These are phyloP conservation scores for Lanistes nyassanus DNA, from an alignment of 1,140 invertebrate genomes.

Conservation along the genomic window DNA sequence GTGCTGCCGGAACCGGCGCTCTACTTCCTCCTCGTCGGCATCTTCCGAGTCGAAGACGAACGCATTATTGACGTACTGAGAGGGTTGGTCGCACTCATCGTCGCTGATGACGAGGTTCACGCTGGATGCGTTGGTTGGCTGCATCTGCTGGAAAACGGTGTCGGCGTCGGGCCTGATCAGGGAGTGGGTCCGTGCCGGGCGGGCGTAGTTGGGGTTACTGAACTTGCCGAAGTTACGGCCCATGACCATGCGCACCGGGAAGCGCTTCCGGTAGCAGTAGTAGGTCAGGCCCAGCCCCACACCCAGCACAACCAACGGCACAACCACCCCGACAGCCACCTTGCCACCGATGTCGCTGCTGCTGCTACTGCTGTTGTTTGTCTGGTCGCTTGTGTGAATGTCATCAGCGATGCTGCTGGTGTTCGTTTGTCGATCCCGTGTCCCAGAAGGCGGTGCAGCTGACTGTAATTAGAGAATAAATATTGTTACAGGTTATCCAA, in stretches of 20 bases:
- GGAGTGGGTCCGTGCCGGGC: slow-evolving; percentile 27
- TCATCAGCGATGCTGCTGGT: neutral
- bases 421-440: neutral
- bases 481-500: too few relatives aligned
- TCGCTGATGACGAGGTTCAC: neutral
- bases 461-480: too few relatives aligned
- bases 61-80: slow-evolving; percentile 1
- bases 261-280: slow-evolving; percentile 56
- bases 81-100: slow-evolving; percentile 7
- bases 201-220: slow-evolving; percentile 62
- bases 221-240: slow-evolving; percentile 65
- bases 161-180: slow-evolving; percentile 39
- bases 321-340: slow-evolving; percentile 6
- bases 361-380: neutral
- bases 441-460: neutral
- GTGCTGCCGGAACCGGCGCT: slow-evolving; percentile 23
- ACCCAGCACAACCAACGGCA: neutral
- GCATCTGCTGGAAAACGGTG: slow-evolving; percentile 30
- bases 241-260: slow-evolving; percentile 62
- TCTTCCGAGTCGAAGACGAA: slow-evolving; percentile 21
- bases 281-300: slow-evolving; percentile 14
- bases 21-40: slow-evolving; percentile 33
- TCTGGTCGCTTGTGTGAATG: neutral
- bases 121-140: neutral
- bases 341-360: neutral